phyloP scores from a whole-genome alignment of 92 coral and sea anemone species.

The Epizoanthus fatuus region DNA sequence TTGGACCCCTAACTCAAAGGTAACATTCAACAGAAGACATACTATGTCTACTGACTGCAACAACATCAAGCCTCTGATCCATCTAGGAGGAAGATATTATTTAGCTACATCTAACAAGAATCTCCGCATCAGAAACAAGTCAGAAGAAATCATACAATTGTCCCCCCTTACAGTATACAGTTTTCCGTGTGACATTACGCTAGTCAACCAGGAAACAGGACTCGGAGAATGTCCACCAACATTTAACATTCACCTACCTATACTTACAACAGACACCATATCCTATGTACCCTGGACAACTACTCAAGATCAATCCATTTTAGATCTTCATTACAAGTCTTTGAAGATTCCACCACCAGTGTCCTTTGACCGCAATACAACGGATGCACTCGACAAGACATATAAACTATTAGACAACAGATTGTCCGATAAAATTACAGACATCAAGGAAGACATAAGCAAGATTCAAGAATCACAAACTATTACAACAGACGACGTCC shows the following conservation, averaged over 20 bases:
- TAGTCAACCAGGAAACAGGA: conserved; percentile 31
- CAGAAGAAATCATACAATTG: conserved; percentile 6
- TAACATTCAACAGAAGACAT: conserved; percentile 22
- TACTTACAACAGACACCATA: neutral
- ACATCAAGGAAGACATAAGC: conserved; percentile 11
- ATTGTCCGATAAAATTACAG: neutral
- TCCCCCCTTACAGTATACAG: conserved; percentile 30
- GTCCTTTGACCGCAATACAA: conserved; percentile 6
- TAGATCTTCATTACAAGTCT: conserved; percentile 39
- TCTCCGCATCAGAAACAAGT: conserved; percentile 12
- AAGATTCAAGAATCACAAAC: conserved; percentile 31
- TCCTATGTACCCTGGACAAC: conserved; percentile 43
- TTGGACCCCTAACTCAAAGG: too few species aligned
- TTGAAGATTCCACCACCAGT: too few species aligned
- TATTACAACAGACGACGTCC: conserved; percentile 13
- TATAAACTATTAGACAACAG: conserved; percentile 11
- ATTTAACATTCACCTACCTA: conserved; percentile 31
- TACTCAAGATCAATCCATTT: conserved; percentile 1
- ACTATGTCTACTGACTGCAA: neutral
- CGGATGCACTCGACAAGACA: conserved; percentile 41
- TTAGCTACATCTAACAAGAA: neutral
- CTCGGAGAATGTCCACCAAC: conserved; percentile 40
- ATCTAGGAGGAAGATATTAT: too few species aligned
- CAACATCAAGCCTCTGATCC: neutral
- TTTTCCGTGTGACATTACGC: conserved; percentile 32